A percentile compares a stretch with the other conserved stretches of the same genome.
Conservation (phyloP, 2,888 invertebrate species). For the Lasioglossum villosulum region DNA sequence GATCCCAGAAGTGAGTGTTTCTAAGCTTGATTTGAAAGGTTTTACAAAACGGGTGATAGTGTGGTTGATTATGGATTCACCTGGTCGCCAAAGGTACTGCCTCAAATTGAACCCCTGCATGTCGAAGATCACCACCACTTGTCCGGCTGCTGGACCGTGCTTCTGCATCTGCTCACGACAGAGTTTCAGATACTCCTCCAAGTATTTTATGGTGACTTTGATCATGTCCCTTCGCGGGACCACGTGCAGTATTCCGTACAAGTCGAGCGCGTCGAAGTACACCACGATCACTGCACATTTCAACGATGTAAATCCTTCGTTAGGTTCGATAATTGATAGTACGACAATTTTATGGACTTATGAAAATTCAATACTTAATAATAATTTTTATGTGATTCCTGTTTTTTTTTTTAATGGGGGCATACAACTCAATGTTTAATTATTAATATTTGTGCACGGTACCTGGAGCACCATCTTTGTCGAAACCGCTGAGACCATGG, state of each 20-base stretch:
- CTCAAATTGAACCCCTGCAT: conserved; percentile 91
- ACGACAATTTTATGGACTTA: neutral
- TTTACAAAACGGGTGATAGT: neutral
- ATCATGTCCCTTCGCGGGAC: conserved; percentile 90
- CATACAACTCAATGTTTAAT: neutral
- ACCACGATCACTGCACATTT: conserved; percentile 89
- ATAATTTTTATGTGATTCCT: no score
- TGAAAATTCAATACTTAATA: no score
- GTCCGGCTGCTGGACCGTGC: conserved; percentile 88
- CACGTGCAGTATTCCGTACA: conserved; percentile 92
- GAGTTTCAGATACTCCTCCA: conserved; percentile 88
- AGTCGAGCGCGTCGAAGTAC: conserved; percentile 92
- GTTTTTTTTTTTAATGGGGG: neutral
- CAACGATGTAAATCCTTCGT: neutral
- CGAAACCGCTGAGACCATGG: conserved; percentile 92
- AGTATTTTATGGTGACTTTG: conserved; percentile 88
- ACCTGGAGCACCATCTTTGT: conserved; percentile 93
- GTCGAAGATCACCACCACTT: conserved; percentile 91
- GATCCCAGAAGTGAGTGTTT: neutral
- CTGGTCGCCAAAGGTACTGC: conserved; percentile 94
- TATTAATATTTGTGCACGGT: conserved; percentile 45
- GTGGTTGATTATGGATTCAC: conserved; percentile 79
- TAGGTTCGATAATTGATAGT: neutral
- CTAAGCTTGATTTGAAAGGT: neutral
- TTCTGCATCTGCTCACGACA: conserved; percentile 87